phyloP scores from a whole-genome alignment of 2,113 vertebrate species.

The Pyrgilauda ruficollis region DNA sequence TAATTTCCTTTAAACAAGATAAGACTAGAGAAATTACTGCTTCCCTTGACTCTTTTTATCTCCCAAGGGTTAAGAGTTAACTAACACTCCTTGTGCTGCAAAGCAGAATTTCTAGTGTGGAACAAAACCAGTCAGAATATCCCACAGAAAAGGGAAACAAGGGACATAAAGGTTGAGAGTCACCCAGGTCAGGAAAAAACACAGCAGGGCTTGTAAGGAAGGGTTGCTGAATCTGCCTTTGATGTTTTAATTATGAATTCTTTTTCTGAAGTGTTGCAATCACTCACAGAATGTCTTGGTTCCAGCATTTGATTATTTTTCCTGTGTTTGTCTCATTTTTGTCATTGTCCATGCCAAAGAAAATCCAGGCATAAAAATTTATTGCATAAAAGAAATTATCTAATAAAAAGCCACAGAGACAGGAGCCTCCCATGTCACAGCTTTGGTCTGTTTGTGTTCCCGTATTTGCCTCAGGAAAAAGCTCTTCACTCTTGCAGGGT shows the following conservation, averaged over 20 bases:
- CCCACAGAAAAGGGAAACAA: slow-evolving; percentile 22
- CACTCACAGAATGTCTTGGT: neutral
- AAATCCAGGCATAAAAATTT: slow-evolving; percentile 21
- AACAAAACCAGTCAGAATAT: neutral
- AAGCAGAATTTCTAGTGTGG: neutral
- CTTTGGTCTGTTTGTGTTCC: neutral
- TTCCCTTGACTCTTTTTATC: slow-evolving; percentile 4
- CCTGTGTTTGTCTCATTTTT: slow-evolving; percentile 28
- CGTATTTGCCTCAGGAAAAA: neutral
- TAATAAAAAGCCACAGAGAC: neutral
- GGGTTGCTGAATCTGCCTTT: slow-evolving; percentile 13
- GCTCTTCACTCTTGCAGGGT: neutral
- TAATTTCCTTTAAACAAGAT: neutral
- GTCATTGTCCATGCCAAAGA: slow-evolving; percentile 21
- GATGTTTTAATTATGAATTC: slow-evolving; percentile 17
- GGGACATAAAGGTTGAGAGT: slow-evolving; percentile 3
- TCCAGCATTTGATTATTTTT: neutral
- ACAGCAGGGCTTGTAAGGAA: neutral
- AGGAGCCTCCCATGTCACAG: neutral
- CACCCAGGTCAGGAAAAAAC: slow-evolving; percentile 40
- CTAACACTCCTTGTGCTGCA: neutral
- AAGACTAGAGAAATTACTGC: neutral
- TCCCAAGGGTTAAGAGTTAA: slow-evolving; percentile 17
- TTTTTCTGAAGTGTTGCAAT: neutral
- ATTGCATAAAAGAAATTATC: neutral